Conservation (phyloP, 2,888 invertebrate species). For the Noctua fimbriata region DNA sequence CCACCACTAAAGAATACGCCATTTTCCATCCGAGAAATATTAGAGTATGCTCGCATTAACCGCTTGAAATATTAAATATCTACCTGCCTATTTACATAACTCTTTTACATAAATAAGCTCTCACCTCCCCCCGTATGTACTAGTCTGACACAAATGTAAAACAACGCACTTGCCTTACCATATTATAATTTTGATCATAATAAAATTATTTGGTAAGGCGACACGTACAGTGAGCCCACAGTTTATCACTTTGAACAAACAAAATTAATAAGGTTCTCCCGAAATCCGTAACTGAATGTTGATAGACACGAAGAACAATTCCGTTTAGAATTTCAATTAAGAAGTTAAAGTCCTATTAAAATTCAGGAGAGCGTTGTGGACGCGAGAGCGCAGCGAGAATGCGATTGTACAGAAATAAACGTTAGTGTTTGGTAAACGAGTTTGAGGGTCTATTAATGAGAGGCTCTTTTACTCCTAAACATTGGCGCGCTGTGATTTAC, state of each 20-base stretch:
- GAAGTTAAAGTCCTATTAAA: slow-evolving; percentile 81
- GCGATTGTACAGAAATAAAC: slow-evolving; percentile 76
- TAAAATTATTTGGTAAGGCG: slow-evolving; percentile 60
- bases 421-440: slow-evolving; percentile 71
- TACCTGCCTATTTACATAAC: slow-evolving; percentile 58
- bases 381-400: slow-evolving; percentile 73
- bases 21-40: slow-evolving; percentile 43
- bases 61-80: slow-evolving; percentile 53
- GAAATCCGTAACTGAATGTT: slow-evolving; percentile 78
- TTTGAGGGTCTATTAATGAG: slow-evolving; percentile 69
- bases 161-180: slow-evolving; percentile 48
- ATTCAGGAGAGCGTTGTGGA: slow-evolving; percentile 77
- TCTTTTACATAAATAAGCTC: slow-evolving; percentile 52
- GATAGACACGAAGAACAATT: slow-evolving; percentile 78
- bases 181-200: slow-evolving; percentile 57
- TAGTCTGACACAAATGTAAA: slow-evolving; percentile 53
- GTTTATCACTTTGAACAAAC: slow-evolving; percentile 69
- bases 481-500: slow-evolving; percentile 59
- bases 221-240: slow-evolving; percentile 59
- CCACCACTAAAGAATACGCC: slow-evolving; percentile 23
- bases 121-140: slow-evolving; percentile 28
- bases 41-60: slow-evolving; percentile 47
- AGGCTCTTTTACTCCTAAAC: slow-evolving; percentile 55
- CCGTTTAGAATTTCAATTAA: slow-evolving; percentile 82
- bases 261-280: slow-evolving; percentile 74